A percentile compares a stretch with the other conserved stretches of the same genome.
phyloP scores from a whole-genome alignment of 1,140 invertebrate species.

The Magallana angulata region DNA sequence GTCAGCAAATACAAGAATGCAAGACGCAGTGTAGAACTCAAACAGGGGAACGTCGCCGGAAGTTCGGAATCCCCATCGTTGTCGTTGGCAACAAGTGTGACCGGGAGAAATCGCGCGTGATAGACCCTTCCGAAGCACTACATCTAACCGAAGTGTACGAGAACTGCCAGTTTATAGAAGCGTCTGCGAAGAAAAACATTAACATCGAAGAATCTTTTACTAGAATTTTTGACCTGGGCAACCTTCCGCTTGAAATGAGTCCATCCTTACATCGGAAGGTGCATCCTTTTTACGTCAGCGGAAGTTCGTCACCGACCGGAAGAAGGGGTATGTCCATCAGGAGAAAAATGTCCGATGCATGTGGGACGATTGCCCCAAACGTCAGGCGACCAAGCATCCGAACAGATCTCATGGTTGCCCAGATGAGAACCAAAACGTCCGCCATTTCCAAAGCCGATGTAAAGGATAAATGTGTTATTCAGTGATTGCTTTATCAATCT shows the following conservation, averaged over 20 bases:
- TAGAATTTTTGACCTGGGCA: slow-evolving; percentile 88
- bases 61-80: slow-evolving; percentile 87
- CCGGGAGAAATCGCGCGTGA: slow-evolving; percentile 84
- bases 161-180: slow-evolving; percentile 89
- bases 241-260: slow-evolving; percentile 92
- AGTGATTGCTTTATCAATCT: slow-evolving; percentile 45
- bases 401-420: slow-evolving; percentile 91
- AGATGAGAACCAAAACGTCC: slow-evolving; percentile 80
- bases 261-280: slow-evolving; percentile 87
- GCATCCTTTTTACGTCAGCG: slow-evolving; percentile 71
- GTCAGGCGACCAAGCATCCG: slow-evolving; percentile 90
- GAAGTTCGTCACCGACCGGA: slow-evolving; percentile 54
- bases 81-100: slow-evolving; percentile 92
- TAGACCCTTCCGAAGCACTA: slow-evolving; percentile 68
- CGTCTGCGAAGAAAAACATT: slow-evolving; percentile 88
- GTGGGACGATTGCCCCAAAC: slow-evolving; percentile 91
- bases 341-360: slow-evolving; percentile 89
- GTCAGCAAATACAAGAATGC: slow-evolving; percentile 89
- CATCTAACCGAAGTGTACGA: slow-evolving; percentile 62
- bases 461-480: slow-evolving; percentile 57
- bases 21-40: slow-evolving; percentile 66
- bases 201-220: slow-evolving; percentile 90
- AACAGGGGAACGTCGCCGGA: slow-evolving; percentile 14
- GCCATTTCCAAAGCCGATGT: slow-evolving; percentile 34
- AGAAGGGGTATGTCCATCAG: slow-evolving; percentile 87